These are phyloP conservation scores for Linnaemya vulpina DNA, from an alignment of 2,888 invertebrate genomes.

Conservation along the genomic window DNA sequence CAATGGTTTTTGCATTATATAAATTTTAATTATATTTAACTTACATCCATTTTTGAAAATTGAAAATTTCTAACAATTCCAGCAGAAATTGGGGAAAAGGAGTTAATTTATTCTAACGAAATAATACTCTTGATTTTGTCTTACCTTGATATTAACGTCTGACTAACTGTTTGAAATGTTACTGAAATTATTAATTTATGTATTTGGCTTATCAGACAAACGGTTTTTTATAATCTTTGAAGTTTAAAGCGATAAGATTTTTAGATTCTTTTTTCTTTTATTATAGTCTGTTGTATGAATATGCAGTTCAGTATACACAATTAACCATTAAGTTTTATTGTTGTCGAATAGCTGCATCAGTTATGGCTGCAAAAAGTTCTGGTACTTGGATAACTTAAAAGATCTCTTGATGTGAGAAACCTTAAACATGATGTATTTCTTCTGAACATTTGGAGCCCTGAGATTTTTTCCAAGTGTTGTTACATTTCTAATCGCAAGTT, in stretches of 20 bases:
- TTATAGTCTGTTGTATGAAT: neutral
- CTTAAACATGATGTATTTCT: too few species aligned
- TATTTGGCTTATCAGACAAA: slow-evolving; percentile 3
- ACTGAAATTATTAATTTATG: neutral
- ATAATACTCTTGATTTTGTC: neutral
- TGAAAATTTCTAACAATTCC: neutral
- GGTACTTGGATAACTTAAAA: too few species aligned
- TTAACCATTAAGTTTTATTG: neutral
- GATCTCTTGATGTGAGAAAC: too few species aligned
- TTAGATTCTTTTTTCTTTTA: neutral
- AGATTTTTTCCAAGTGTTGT: too few species aligned
- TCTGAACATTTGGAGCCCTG: too few species aligned
- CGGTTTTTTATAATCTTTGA: neutral
- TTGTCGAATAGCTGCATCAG: too few species aligned
- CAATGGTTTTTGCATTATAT: neutral
- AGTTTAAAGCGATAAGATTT: neutral
- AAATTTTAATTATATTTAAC: slow-evolving; percentile 19
- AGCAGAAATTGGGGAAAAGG: neutral
- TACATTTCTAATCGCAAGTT: too few species aligned
- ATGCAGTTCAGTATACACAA: neutral
- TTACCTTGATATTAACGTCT: neutral
- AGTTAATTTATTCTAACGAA: neutral
- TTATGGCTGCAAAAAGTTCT: too few species aligned
- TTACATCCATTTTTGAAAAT: slow-evolving; percentile 67
- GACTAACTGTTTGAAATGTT: neutral